A percentile compares a stretch with the other conserved stretches of the same genome.
phyloP scores from a whole-genome alignment of 2,797 vertebrate genomes.

The Sebastes kiyomatsui region DNA sequence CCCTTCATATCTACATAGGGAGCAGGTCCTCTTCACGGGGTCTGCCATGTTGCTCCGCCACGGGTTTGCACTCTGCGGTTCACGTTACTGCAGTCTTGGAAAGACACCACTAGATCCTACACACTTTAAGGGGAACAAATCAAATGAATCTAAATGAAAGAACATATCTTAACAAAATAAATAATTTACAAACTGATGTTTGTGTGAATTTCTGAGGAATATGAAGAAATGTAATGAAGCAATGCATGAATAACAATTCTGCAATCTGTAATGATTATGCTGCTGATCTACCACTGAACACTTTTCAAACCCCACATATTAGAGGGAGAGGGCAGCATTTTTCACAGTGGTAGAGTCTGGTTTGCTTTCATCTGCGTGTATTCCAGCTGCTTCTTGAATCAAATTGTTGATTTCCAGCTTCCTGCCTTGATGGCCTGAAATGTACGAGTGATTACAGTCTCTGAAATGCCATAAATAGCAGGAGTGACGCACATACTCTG shows the following conservation, averaged over 20 bases:
- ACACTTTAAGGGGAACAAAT: neutral
- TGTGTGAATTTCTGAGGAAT: neutral
- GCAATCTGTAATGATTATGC: neutral
- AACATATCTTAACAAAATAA: neutral
- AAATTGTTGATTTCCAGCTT: slow-evolving; percentile 68
- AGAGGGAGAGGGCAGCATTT: neutral
- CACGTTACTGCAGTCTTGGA: too few relatives aligned
- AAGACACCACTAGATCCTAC: too few relatives aligned
- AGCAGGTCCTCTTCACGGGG: too few relatives aligned
- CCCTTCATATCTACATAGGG: too few relatives aligned
- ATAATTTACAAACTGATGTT: neutral
- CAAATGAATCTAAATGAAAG: neutral
- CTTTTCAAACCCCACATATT: neutral
- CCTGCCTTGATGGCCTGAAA: slow-evolving; percentile 60
- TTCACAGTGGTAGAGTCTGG: slow-evolving; percentile 22
- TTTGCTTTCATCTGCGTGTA: slow-evolving; percentile 39
- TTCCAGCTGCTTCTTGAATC: slow-evolving; percentile 52
- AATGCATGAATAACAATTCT: neutral
- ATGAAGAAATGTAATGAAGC: neutral
- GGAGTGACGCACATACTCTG: slow-evolving; percentile 72
- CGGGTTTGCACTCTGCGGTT: too few relatives aligned
- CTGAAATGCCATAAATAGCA: slow-evolving; percentile 71
- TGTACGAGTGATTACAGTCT: slow-evolving; percentile 55
- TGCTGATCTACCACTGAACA: neutral
- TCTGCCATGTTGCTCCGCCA: too few relatives aligned